Percentiles rank a stretch among this genome's conserved stretches.
phyloP scores from a whole-genome alignment of 2,113 vertebrate genomes.

The Amphiprion ocellaris region DNA sequence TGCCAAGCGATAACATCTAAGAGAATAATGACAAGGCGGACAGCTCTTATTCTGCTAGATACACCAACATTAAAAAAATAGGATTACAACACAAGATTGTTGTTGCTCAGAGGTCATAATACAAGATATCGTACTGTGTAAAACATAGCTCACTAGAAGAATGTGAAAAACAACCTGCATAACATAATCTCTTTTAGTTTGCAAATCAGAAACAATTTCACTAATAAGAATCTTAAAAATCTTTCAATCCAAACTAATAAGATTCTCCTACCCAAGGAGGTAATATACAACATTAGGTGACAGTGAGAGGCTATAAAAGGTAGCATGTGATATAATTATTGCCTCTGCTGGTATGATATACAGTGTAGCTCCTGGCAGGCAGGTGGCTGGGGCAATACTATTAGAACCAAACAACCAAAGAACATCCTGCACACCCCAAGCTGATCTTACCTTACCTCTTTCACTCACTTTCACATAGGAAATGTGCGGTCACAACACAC shows the following conservation, averaged over 20 bases:
- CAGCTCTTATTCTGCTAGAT: background rate
- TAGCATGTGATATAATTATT: conserved; percentile 33
- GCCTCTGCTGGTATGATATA: conserved; percentile 21
- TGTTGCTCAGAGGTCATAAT: background rate
- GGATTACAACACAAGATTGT: background rate
- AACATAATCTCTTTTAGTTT: too few relatives aligned
- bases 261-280: background rate
- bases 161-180: too few relatives aligned
- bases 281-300: conserved; percentile 5
- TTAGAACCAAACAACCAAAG: conserved; percentile 12
- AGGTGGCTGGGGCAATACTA: background rate
- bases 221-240: background rate
- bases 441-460: conserved; percentile 13
- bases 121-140: too few relatives aligned
- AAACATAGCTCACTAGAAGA: too few relatives aligned
- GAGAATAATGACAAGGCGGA: conserved; percentile 3
- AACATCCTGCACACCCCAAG: conserved; percentile 8
- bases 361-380: conserved; percentile 23
- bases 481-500: conserved; percentile 48
- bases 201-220: too few relatives aligned
- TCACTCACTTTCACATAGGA: conserved; percentile 63
- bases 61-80: conserved; percentile 4
- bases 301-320: conserved; percentile 11
- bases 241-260: background rate
- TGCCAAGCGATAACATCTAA: conserved; percentile 16